phyloP scores from a whole-genome alignment of 92 coral and sea anemone species.

The Palythoa grandis region DNA sequence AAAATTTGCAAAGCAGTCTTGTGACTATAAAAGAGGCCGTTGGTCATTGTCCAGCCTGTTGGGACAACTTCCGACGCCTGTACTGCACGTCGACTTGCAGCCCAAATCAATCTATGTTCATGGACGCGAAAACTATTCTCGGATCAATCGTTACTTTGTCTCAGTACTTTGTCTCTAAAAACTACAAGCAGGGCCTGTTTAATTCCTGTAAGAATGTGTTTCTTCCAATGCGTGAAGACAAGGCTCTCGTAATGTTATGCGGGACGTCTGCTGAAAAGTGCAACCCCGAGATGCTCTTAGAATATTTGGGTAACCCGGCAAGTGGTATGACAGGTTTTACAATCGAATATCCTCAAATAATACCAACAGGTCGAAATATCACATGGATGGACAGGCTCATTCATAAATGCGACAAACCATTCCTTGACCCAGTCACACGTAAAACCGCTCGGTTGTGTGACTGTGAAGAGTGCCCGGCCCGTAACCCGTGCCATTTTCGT shows the following conservation, averaged over 20 bases:
- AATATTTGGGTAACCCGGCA: slow-evolving; percentile 70
- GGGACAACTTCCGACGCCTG: slow-evolving; percentile 87
- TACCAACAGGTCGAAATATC: slow-evolving; percentile 37
- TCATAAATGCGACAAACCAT: slow-evolving; percentile 68
- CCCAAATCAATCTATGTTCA: slow-evolving; percentile 81
- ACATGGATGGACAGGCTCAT: slow-evolving; percentile 68
- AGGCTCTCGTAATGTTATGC: slow-evolving; percentile 72
- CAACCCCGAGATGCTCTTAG: slow-evolving; percentile 60
- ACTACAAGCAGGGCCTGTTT: slow-evolving; percentile 78
- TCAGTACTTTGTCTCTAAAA: slow-evolving; percentile 60
- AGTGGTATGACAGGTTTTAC: slow-evolving; percentile 75
- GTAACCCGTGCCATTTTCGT: slow-evolving; percentile 80
- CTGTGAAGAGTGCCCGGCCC: slow-evolving; percentile 74
- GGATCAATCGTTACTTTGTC: no score
- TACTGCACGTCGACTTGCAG: slow-evolving; percentile 84
- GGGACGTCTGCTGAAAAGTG: slow-evolving; percentile 86
- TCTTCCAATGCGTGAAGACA: slow-evolving; percentile 76
- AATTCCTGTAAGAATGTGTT: slow-evolving; percentile 90
- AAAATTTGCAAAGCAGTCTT: slow-evolving; percentile 49
- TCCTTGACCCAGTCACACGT: slow-evolving; percentile 73
- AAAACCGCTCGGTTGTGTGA: slow-evolving; percentile 69
- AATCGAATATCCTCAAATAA: slow-evolving; percentile 53
- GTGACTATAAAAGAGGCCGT: slow-evolving; percentile 66
- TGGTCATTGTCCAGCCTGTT: slow-evolving; percentile 89
- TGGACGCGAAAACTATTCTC: slow-evolving; percentile 49